These are phyloP conservation scores for Phyllotis vaccarum DNA, from an alignment of 2,797 vertebrate species.

Conservation along the genomic window DNA sequence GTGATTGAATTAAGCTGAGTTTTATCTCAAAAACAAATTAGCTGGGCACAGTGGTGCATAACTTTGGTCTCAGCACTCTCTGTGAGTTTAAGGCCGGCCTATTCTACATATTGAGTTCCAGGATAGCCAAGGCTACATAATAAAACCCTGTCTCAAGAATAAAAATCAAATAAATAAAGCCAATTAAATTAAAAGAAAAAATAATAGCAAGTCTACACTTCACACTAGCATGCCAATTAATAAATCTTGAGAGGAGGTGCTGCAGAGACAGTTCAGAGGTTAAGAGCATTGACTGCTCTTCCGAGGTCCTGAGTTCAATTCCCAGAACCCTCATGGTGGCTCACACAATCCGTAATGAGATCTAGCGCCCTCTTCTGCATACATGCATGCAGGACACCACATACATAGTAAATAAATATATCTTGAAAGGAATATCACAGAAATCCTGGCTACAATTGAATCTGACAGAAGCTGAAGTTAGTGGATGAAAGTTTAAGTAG, in stretches of 20 bases:
- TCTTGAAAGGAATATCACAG: neutral
- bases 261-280: neutral
- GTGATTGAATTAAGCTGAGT: neutral
- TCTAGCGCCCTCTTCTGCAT: neutral
- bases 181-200: neutral
- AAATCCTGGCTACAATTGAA: constrained; percentile 1
- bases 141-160: neutral
- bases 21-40: neutral
- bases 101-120: neutral
- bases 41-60: neutral
- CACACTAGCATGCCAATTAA: constrained; percentile 37
- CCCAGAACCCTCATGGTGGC: neutral
- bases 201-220: neutral
- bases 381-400: neutral
- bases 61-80: neutral
- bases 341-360: neutral
- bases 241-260: neutral
- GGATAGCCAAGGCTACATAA: neutral
- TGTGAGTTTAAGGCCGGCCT: neutral
- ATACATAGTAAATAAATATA: neutral
- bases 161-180: neutral
- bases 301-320: neutral
- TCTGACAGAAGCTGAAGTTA: neutral
- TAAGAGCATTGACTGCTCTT: neutral
- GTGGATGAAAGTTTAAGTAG: neutral